Evolutionary conservation across 2,888 invertebrate genomes (phyloP), one percentile per base, ranked within the genome.

Genomic region (Agrochola lota): DNA sequence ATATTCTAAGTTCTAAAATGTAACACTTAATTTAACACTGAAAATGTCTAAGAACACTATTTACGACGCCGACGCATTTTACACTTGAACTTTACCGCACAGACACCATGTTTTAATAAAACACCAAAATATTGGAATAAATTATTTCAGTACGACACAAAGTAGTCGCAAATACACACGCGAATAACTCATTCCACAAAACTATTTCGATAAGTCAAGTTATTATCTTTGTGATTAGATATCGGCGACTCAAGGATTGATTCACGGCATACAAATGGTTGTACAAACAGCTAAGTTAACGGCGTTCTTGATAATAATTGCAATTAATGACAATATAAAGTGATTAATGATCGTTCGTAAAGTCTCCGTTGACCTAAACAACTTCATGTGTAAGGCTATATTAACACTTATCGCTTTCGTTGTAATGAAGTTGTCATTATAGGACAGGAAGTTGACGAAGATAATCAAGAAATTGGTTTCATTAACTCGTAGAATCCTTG

Each of bases 151-250:
- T 73, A 74, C 49, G n/a, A 74, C 60, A 82, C 77, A 74, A 85
- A 79, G 52, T 69, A 62, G 77, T 76, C 84, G 85, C 87, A 85
- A 87, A 88, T 88, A 89, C 82, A 83, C 82, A 80, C 87, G 92
- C 92, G 92, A 94, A 93, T 92, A 93, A 91, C 89, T 90, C 85
- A 91, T 90, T 92, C 88, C 84, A 91, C 86, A 90, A 92, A 93
- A 94, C 94, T 93, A 94, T 94, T 91, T 93, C 89, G 95, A 95
- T 95, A 95, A 94, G 91, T 93, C 74, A 88, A 81, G 80, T 86
- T 91, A 91, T 94, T 96, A 95, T 96, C 95, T 94, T 89, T 90
- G 87, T 84, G 96, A 96, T 96, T 94, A 96, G 96, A 96, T 96
- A 96, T 92, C 89, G 91, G 87, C 85, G 87, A 87, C 92, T 94